A percentile compares a stretch with the other conserved stretches of the same genome.
Conservation (phyloP, 2,888 invertebrate species). For the Aplocera efformata region DNA sequence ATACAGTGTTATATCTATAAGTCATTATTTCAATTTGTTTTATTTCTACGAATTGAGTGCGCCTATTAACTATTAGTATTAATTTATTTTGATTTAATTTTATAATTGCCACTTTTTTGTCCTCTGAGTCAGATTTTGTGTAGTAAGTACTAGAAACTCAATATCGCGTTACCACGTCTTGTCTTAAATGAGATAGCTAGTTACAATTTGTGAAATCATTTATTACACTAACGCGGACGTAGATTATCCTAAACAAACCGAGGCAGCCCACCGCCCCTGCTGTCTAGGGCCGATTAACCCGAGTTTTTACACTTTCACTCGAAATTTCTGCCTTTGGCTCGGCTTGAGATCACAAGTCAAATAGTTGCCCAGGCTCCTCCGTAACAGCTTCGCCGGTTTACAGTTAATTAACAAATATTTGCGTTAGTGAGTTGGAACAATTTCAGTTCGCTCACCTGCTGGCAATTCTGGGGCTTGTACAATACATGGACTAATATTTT, state of each 20-base stretch:
- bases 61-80: no score
- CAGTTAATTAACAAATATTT: slow-evolving; percentile 79
- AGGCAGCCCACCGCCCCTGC: not conserved
- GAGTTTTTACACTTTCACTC: slow-evolving; percentile 25
- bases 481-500: slow-evolving; percentile 36
- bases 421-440: slow-evolving; percentile 67
- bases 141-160: no score
- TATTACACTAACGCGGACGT: not conserved
- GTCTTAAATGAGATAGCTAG: no score
- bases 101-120: no score
- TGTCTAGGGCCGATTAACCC: slow-evolving; percentile 1
- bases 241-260: slow-evolving; percentile 3
- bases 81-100: no score
- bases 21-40: no score
- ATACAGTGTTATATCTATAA: no score
- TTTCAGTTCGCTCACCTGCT: slow-evolving; percentile 64
- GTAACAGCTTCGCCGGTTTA: slow-evolving; percentile 47
- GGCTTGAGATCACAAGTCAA: slow-evolving; percentile 35
- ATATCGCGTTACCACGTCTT: no score
- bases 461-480: slow-evolving; percentile 52
- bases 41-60: no score
- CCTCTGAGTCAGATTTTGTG: no score
- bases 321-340: not conserved
- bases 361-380: slow-evolving; percentile 35
- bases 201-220: no score